Evolutionary conservation across 2,113 vertebrate species (phyloP).

Genomic region (Papio anubis): DNA sequence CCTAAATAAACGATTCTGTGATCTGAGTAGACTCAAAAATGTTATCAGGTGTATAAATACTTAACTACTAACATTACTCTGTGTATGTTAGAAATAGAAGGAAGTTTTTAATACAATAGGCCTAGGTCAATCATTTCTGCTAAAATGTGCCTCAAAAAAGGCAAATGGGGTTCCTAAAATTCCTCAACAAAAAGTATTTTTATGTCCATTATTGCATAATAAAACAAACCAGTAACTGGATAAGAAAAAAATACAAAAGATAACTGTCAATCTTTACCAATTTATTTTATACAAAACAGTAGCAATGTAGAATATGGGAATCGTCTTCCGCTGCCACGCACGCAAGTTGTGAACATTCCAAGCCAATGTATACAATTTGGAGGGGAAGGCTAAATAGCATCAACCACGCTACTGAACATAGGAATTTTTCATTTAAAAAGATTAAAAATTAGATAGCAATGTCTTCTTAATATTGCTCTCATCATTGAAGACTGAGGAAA

Average conservation of each 20-base stretch:
- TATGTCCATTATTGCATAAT: background rate
- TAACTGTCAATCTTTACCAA: conserved; percentile 82
- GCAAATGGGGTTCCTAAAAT: background rate
- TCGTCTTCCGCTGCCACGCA: conserved; percentile 83
- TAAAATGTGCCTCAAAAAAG: background rate
- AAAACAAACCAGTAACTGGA: conserved; percentile 53
- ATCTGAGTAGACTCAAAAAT: background rate
- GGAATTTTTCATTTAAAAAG: conserved; percentile 82
- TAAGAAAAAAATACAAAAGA: conserved; percentile 72
- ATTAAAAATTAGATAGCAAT: conserved; percentile 86
- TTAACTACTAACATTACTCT: conserved; percentile 18
- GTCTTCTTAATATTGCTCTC: conserved; percentile 90
- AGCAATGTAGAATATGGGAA: conserved; percentile 87
- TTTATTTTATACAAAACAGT: conserved; percentile 89
- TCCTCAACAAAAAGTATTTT: background rate
- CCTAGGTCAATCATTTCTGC: background rate
- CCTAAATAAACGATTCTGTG: background rate
- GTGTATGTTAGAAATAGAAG: background rate
- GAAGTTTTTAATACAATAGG: background rate
- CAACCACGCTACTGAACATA: conserved; percentile 85
- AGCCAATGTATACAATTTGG: conserved; percentile 83
- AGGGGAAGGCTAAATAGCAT: conserved; percentile 82
- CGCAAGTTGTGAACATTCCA: conserved; percentile 85
- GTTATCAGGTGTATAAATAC: background rate
- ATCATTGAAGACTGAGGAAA: conserved; percentile 86